Percentiles rank a stretch among this genome's conserved stretches.
Evolutionary conservation across 2,797 vertebrate species (phyloP).

Genomic region (Trematomus bernacchii): DNA sequence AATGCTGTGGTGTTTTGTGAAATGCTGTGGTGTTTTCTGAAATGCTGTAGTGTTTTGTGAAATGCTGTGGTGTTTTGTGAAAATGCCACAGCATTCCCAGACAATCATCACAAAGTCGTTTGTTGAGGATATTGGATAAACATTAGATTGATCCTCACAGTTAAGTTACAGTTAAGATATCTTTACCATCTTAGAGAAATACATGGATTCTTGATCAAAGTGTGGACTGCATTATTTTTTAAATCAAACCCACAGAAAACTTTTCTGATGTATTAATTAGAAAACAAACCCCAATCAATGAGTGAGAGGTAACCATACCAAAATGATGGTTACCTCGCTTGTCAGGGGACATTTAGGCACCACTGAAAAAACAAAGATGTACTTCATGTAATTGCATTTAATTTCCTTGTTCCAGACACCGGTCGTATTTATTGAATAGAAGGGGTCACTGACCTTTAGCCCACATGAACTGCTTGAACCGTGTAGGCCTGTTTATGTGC

Average conservation of each 20-base stretch:
- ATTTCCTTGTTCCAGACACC: constrained; percentile 27
- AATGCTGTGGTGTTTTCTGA: too few species aligned
- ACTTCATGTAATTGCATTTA: constrained; percentile 5
- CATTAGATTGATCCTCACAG: background rate
- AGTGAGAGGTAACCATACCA: background rate
- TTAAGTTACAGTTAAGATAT: background rate
- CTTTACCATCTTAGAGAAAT: background rate
- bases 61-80: too few species aligned
- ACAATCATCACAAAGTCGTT: background rate
- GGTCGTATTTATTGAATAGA: constrained; percentile 39
- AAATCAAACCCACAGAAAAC: background rate
- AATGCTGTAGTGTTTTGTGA: too few species aligned
- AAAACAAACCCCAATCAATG: constrained; percentile 7
- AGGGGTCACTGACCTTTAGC: constrained; percentile 44
- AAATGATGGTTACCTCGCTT: too few species aligned
- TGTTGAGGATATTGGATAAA: background rate
- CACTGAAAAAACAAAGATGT: constrained; percentile 13
- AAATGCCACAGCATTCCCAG: background rate
- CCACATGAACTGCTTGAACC: constrained; percentile 38
- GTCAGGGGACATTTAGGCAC: background rate
- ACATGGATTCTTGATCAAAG: background rate
- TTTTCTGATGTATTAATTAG: constrained; percentile 1
- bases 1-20: too few species aligned
- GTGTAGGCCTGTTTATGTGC: constrained; percentile 39
- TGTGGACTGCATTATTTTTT: background rate